phyloP scores from a whole-genome alignment of 1,140 invertebrate species.

The Drosophila ohnishii region DNA sequence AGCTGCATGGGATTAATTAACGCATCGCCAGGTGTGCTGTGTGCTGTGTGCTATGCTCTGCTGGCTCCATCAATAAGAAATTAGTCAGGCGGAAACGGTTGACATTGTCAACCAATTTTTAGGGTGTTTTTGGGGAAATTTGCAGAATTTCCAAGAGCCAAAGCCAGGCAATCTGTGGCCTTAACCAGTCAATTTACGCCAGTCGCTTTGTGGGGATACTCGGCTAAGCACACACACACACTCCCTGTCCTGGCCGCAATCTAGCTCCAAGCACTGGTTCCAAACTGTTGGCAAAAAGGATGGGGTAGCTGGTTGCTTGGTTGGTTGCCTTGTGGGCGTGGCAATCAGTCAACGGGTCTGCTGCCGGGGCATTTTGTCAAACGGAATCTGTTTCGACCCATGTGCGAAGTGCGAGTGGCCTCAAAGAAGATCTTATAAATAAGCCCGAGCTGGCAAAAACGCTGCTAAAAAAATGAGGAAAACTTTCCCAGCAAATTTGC shows the following conservation, averaged over 20 bases:
- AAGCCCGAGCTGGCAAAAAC: conserved; percentile 51
- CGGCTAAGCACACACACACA: conserved; percentile 7
- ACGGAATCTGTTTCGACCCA: conserved; percentile 61
- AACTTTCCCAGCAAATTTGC: conserved; percentile 64
- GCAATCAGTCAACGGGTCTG: conserved; percentile 60
- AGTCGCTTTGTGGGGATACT: conserved; percentile 6
- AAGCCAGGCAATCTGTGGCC: conserved; percentile 21
- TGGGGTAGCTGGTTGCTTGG: background rate
- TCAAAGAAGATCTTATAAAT: conserved; percentile 77
- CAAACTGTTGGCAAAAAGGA: background rate
- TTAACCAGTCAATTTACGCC: conserved; percentile 30
- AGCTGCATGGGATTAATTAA: conserved; percentile 62
- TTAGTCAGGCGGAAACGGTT: conserved; percentile 19
- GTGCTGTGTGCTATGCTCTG: conserved; percentile 4
- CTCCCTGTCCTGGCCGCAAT: conserved; percentile 18
- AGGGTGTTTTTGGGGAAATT: conserved; percentile 15
- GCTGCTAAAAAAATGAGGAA: conserved; percentile 37
- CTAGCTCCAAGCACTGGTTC: conserved; percentile 24
- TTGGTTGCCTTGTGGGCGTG: conserved; percentile 11
- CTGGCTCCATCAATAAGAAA: conserved; percentile 24
- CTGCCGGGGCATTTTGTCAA: conserved; percentile 62
- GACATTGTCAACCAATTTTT: conserved; percentile 25
- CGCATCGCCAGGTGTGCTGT: conserved; percentile 50
- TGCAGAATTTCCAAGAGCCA: conserved; percentile 11
- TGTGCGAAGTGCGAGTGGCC: conserved; percentile 57